A percentile compares a stretch with the other conserved stretches of the same genome.
Conservation (phyloP, 2,888 invertebrate genomes). For the Plagodis pulveraria region DNA sequence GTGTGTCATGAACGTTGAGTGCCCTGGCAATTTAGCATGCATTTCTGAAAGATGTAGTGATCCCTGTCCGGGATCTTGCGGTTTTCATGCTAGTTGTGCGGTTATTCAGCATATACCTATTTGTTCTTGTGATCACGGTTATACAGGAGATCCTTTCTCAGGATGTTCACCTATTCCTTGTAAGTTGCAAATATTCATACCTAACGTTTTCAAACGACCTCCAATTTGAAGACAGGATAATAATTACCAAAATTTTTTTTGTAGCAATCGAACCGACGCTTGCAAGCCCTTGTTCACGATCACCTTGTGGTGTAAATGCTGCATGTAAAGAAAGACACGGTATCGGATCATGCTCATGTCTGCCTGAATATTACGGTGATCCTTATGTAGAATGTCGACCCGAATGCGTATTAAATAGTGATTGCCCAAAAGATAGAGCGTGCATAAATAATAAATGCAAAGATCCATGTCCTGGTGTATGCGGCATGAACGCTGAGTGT, state of each 20-base stretch:
- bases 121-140: constrained; percentile 89
- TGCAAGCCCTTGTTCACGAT: constrained; percentile 89
- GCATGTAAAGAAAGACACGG: constrained; percentile 92
- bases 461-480: constrained; percentile 93
- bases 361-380: constrained; percentile 93
- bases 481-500: constrained; percentile 93
- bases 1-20: constrained; percentile 90
- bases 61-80: constrained; percentile 91
- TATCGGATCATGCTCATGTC: constrained; percentile 92
- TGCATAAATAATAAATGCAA: constrained; percentile 94
- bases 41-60: constrained; percentile 89
- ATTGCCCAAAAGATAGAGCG: constrained; percentile 90
- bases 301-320: constrained; percentile 95
- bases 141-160: constrained; percentile 92
- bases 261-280: constrained; percentile 82
- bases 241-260: constrained; percentile 39
- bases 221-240: not conserved
- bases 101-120: constrained; percentile 90
- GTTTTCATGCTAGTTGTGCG: constrained; percentile 88
- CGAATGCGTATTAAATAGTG: constrained; percentile 94
- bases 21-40: constrained; percentile 89
- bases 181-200: constrained; percentile 65
- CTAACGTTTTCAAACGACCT: not conserved
- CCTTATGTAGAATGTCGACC: constrained; percentile 94
- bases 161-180: constrained; percentile 87